Evolutionary conservation across 2,888 invertebrate genomes (phyloP).

Genomic region (Coremacera marginata): DNA sequence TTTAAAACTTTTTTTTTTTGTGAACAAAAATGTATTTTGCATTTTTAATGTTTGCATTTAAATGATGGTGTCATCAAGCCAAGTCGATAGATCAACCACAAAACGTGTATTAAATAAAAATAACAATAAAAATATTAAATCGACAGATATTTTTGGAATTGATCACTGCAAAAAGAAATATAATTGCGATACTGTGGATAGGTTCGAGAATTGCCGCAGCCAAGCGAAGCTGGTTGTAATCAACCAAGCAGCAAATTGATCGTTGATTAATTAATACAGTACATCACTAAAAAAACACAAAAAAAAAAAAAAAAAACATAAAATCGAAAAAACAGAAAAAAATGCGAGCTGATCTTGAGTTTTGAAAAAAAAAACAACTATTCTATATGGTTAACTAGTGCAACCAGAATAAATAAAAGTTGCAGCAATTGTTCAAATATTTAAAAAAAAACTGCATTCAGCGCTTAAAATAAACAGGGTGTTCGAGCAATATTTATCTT

Average conservation of each 20-base stretch:
- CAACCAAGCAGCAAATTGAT: background rate
- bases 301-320: no score
- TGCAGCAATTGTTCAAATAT: slow-evolving; percentile 8
- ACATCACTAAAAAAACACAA: background rate
- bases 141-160: background rate
- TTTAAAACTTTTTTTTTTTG: no score
- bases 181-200: background rate
- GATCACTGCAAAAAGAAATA: background rate
- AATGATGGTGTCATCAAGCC: background rate
- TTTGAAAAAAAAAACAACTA: background rate
- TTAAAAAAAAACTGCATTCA: background rate
- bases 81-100: background rate
- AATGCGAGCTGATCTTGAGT: slow-evolving; percentile 21
- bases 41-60: no score
- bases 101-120: background rate
- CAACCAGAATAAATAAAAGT: background rate
- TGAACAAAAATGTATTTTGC: no score
- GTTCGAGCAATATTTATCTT: no score
- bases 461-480: no score
- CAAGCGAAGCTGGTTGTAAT: background rate
- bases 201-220: background rate
- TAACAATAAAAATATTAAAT: background rate
- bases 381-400: background rate
- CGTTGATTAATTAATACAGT: slow-evolving; percentile 3
- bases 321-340: no score